Evolutionary conservation across 2,797 vertebrate species (phyloP).

Genomic region (Cheirogaleus major): DNA sequence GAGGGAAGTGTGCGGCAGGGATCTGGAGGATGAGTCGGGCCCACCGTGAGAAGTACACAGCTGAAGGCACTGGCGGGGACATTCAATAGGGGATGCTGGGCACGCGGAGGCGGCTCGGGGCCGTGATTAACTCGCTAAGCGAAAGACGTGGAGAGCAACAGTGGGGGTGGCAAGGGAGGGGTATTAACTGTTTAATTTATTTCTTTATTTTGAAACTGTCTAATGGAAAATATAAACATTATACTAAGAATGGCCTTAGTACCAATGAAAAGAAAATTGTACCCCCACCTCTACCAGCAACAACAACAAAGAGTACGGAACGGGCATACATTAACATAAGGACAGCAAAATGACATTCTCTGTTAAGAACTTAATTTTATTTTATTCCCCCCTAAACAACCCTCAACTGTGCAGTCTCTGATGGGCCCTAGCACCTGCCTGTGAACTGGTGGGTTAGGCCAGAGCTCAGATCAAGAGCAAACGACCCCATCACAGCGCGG

Average conservation of each 20-base stretch:
- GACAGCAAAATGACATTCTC: background rate
- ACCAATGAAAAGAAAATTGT: background rate
- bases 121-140: background rate
- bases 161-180: background rate
- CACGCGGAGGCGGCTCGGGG: background rate
- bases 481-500: background rate
- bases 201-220: slow-evolving; percentile 41
- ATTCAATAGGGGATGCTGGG: background rate
- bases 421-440: background rate
- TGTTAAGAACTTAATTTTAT: background rate
- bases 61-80: background rate
- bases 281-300: background rate
- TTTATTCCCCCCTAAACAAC: background rate
- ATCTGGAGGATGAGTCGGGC: background rate
- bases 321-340: background rate
- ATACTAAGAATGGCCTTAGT: background rate
- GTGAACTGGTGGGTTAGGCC: background rate
- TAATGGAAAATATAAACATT: background rate
- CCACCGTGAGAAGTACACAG: slow-evolving; percentile 1
- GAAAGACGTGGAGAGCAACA: background rate
- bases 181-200: slow-evolving; percentile 16
- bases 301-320: background rate
- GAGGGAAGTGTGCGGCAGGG: slow-evolving; percentile 4
- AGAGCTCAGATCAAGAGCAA: background rate
- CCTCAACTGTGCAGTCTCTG: background rate